Conservation (phyloP, 2,797 vertebrate genomes). For the Podarcis siculus region DNA sequence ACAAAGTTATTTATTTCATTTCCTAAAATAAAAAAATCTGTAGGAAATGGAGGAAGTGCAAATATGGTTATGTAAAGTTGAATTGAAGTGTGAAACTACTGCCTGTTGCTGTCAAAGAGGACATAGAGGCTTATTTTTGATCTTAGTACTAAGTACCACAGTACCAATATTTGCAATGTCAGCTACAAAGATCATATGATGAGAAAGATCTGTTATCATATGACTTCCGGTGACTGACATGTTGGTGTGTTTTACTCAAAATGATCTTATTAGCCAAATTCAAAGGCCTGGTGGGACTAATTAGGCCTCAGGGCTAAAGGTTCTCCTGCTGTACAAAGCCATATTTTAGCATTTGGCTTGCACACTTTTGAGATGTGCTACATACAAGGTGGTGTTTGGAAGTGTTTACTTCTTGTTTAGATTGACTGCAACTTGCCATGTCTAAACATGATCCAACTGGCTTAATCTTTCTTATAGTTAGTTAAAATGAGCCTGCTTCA, state of each 20-base stretch:
- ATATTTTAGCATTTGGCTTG: neutral
- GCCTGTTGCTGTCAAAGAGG: too few relatives aligned
- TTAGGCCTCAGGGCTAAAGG: too few relatives aligned
- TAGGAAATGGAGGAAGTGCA: neutral
- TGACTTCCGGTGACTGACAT: too few relatives aligned
- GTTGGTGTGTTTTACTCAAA: too few relatives aligned
- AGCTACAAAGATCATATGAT: too few relatives aligned
- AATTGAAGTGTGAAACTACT: neutral
- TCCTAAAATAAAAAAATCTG: neutral
- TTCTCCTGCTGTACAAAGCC: neutral
- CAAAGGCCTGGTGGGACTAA: too few relatives aligned
- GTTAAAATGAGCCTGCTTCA: neutral
- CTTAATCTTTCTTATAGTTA: neutral
- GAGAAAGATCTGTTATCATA: too few relatives aligned
- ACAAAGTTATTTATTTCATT: rapidly evolving
- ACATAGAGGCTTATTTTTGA: too few relatives aligned
- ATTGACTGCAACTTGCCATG: neutral
- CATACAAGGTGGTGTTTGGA: neutral
- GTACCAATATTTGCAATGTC: too few relatives aligned
- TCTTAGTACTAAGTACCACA: too few relatives aligned
- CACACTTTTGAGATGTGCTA: neutral
- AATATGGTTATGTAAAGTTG: neutral
- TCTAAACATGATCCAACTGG: neutral
- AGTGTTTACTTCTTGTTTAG: neutral
- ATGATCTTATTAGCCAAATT: too few relatives aligned